Conservation (phyloP, 2,797 vertebrate species). For the Otus scops region DNA sequence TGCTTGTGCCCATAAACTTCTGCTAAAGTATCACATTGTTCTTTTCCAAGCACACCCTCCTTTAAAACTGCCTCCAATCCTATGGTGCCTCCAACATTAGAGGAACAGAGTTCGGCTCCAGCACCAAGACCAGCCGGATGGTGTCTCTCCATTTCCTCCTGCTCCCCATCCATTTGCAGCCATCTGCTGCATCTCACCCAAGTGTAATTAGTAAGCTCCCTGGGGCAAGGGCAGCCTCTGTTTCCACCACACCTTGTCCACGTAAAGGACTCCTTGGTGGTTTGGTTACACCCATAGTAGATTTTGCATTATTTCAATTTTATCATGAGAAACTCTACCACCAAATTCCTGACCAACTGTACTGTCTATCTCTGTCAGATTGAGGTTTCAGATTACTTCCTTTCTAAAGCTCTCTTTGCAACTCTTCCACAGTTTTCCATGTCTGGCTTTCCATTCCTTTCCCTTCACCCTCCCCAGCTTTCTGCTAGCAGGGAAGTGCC, state of each 20-base stretch:
- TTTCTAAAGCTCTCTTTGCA: neutral
- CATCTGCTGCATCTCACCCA: rapidly evolving
- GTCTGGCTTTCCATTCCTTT: neutral
- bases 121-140: rapidly evolving
- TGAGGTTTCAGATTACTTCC: neutral
- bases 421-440: neutral
- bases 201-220: neutral
- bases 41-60: neutral
- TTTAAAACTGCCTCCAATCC: neutral
- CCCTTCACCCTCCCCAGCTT: neutral
- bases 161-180: neutral
- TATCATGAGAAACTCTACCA: neutral
- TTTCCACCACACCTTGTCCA: neutral
- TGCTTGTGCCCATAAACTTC: neutral
- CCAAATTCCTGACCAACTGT: neutral
- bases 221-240: neutral
- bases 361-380: neutral
- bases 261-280: rapidly evolving
- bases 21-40: neutral
- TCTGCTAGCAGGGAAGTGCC: neutral
- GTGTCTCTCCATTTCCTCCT: neutral
- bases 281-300: neutral
- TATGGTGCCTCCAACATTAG: neutral
- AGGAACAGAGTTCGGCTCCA: rapidly evolving
- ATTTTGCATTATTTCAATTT: neutral